Base-by-base conservation (phyloP, 2,113 vertebrate genomes). In the Anguilla rostrata region DNA sequence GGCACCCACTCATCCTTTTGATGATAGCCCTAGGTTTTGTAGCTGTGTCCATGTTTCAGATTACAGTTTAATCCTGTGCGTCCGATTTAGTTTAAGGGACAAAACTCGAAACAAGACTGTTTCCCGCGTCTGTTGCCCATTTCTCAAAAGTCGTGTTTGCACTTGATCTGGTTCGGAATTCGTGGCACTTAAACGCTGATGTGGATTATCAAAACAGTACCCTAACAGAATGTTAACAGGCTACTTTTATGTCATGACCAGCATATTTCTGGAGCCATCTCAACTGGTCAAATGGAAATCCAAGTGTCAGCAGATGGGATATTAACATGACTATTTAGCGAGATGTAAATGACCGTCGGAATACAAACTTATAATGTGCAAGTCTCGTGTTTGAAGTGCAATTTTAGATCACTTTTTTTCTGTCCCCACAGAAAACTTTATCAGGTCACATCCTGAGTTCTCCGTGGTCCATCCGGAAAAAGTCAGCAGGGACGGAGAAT, bases 401-500 rank as follows among this genome's bases (percentile, higher is more conserved):
- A 49, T 78, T 83, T 88, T 39, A 39, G 60, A 53, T 53, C 84
- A 18, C 88, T 2, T 84, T 43, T 79, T 85, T 78, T 80, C 57
- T 34, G 34, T 34, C 89, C 71, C 81, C 26, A 12, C 87, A 98
- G 97, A 93, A 20, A 92, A 92, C 92, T 96, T 96, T 89, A 22
- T 95, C 87, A 95, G 93, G 87, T 85, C 92, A 0, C 87, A 95
- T 78, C 90, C 94, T 16, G 95, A 95, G 16, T 95, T 96, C 90
- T 94, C 95, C 0, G 86, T 98, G 29, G 97, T 98, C 88, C 93
- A 95, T 39, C 98, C 98, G 0, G 90, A 96, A 86, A 96, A 93
- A 91, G 96, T 97, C 71, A 94, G 96, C 34, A 90, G 92, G 79
- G 92, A 89, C 0, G 98, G 98, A n/a, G 91, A 56, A 83, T 97